Evolutionary conservation across 2,888 invertebrate species (phyloP), one percentile per base, ranked within the genome.

Genomic region (Monochamus alternatus): DNA sequence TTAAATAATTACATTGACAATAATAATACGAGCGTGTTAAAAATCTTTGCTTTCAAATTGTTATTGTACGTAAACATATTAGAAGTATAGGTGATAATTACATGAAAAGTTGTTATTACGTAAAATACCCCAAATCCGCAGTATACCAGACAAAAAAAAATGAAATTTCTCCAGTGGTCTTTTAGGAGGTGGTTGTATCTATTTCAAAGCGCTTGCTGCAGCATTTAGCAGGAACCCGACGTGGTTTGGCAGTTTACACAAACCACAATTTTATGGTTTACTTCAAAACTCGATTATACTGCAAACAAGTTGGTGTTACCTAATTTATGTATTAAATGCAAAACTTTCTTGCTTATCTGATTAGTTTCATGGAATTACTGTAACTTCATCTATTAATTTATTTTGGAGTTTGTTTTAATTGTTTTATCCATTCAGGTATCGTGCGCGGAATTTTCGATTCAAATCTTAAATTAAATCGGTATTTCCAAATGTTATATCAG

Each of bases 241-340:
- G 68, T 55, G 38, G 68, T 44, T 68, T 44, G 32, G 58, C 58
- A 30, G 60, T 69, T 69, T 60, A 69, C 72, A 64, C 59, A 63
- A 32, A 71, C 72, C 73, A 12, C 73, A 67, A 60, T 73, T 73
- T 67, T 67, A 73, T 38, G 73, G 67, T 62, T 60, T 60, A 68
- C 73, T 73, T 73, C 66, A 43, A 67, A 73, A 73, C 73, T 73
- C 67, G 66, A 73, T 73, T 73, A 73, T 59, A 32, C 55, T 51
- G 62, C 66, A 63, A 68, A 73, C 73, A 67, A 73, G 72, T 73
- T 73, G 59, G 65, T 65, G 72, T 65, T 73, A 65, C 65, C 72
- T 65, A 73, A 73, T 73, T 73, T 65, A 73, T 65, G 59, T 59
- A 64, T 65, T 73, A 73, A 59, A 44, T 22, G 44, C 30, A n/a